A percentile compares a stretch with the other conserved stretches of the same genome.
phyloP scores from a whole-genome alignment of 1,140 invertebrate genomes.

The Caenorhabditis elegans region DNA sequence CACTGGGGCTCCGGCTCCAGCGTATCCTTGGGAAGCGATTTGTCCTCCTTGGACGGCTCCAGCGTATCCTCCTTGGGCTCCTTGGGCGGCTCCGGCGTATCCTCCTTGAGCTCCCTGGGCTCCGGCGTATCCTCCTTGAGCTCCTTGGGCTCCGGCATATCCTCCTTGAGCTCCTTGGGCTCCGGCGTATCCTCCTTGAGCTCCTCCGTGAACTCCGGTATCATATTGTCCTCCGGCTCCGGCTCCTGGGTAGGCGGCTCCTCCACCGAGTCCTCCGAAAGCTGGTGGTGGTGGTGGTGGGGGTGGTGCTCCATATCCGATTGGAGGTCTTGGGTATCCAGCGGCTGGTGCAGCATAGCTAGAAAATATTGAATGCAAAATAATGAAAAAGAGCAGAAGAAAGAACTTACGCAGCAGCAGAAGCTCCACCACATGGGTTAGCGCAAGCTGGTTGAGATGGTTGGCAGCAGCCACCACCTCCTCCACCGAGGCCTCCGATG shows the following conservation, averaged over 20 bases:
- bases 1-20: neutral
- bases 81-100: constrained; percentile 14
- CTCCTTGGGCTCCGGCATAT: neutral
- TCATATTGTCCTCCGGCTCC: neutral
- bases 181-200: constrained; percentile 23
- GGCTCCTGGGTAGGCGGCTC: neutral
- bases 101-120: neutral
- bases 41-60: neutral
- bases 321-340: constrained; percentile 24
- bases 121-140: constrained; percentile 23
- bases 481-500: constrained; percentile 34
- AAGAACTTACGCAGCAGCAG: constrained; percentile 28
- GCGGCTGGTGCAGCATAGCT: constrained; percentile 35
- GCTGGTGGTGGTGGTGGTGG: constrained; percentile 33
- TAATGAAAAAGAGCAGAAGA: neutral
- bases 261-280: constrained; percentile 23
- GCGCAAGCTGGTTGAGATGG: constrained; percentile 10
- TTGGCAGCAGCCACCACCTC: constrained; percentile 38
- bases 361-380: neutral
- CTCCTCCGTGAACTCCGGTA: neutral
- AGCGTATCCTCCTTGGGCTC: no score
- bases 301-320: constrained; percentile 14
- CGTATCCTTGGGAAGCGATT: constrained; percentile 19
- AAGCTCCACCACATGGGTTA: constrained; percentile 37
- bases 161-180: neutral